These are phyloP conservation scores for Stenolophus ochropezus DNA, from an alignment of 2,888 invertebrate species.

Conservation along the genomic window DNA sequence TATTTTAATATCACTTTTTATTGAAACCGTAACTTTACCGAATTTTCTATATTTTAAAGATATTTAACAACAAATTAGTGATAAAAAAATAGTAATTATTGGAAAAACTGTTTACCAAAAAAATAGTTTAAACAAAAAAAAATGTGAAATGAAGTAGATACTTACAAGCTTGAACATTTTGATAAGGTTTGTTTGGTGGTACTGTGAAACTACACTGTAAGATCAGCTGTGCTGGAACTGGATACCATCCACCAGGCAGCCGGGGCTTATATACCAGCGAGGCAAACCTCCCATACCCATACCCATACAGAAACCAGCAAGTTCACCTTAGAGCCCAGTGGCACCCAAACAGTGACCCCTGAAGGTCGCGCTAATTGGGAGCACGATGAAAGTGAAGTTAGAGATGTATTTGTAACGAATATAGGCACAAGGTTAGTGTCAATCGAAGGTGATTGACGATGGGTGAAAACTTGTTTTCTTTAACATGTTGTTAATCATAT, in stretches of 20 bases:
- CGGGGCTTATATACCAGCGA: constrained; percentile 56
- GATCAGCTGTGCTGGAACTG: constrained; percentile 46
- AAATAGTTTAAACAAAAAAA: background rate
- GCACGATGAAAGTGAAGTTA: constrained; percentile 35
- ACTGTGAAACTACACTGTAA: constrained; percentile 29
- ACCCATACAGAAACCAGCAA: constrained; percentile 6
- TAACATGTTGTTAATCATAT: background rate
- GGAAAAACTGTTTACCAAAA: too few relatives aligned
- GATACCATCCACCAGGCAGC: constrained; percentile 19
- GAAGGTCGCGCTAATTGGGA: constrained; percentile 26
- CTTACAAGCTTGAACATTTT: constrained; percentile 68
- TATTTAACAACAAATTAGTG: too few relatives aligned
- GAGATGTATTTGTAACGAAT: constrained; percentile 36
- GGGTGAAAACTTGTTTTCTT: background rate
- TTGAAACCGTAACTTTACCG: too few relatives aligned
- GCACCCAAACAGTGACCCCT: constrained; percentile 7
- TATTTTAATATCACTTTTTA: too few relatives aligned
- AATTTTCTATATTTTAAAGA: too few relatives aligned
- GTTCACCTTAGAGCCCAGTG: constrained; percentile 60
- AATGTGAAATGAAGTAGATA: constrained; percentile 20
- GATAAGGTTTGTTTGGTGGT: constrained; percentile 55
- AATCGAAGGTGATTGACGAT: background rate
- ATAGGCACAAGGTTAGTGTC: constrained; percentile 7
- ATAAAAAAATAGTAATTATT: too few relatives aligned
- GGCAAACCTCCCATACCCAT: constrained; percentile 53